These are phyloP conservation scores for Tenthredo amoena DNA, from an alignment of 2,888 invertebrate species.

Conservation along the genomic window DNA sequence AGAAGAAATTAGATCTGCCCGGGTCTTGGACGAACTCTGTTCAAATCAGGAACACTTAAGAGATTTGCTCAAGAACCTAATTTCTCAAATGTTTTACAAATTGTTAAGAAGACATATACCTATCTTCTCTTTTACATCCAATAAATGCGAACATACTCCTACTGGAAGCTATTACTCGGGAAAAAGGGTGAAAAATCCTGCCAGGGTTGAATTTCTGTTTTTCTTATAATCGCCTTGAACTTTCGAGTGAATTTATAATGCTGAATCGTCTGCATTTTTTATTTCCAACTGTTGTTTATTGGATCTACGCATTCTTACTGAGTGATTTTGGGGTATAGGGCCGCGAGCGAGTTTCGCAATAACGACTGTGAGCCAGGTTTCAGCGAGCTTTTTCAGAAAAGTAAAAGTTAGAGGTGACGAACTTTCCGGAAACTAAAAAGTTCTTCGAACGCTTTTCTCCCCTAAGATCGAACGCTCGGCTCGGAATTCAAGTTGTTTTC, in stretches of 20 bases:
- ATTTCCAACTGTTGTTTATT: background rate
- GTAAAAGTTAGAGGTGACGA: conserved; percentile 11
- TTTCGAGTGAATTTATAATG: background rate
- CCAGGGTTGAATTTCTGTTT: background rate
- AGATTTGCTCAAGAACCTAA: background rate
- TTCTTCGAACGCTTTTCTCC: background rate
- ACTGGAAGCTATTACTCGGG: background rate
- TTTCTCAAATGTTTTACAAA: background rate
- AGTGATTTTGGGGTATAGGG: background rate
- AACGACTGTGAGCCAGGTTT: background rate
- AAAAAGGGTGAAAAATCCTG: background rate
- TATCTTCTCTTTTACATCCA: background rate
- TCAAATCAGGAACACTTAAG: background rate
- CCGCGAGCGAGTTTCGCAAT: background rate
- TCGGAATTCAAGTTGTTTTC: background rate
- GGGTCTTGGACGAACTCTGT: background rate
- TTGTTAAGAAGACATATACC: background rate
- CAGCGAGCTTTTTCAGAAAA: background rate
- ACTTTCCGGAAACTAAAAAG: conserved; percentile 17
- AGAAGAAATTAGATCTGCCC: conserved; percentile 12
- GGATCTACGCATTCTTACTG: background rate
- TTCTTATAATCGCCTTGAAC: background rate
- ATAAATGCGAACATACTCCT: background rate
- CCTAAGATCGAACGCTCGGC: background rate
- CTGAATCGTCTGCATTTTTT: background rate